Base-by-base conservation (phyloP, 2,888 invertebrate genomes). In the Cordilura impudica region DNA sequence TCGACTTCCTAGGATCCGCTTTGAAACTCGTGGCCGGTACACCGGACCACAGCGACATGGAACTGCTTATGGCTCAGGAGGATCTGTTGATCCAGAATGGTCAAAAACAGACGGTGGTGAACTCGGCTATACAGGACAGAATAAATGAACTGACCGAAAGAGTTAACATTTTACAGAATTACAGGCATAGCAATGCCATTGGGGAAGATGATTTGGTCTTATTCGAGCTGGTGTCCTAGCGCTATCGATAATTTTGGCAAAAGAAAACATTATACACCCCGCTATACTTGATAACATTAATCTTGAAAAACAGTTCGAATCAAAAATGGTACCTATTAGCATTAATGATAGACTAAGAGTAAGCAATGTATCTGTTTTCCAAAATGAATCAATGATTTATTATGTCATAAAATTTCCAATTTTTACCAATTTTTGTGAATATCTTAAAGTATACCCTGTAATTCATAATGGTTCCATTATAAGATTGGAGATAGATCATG, bases 251-350 rank as follows among this genome's bases (percentile, higher is more conserved):
- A 18, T 51, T 7, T 45, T 70, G 26, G 60, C 60, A 4, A 70
- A 39, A 10, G 53, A 60, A 7, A 60, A 53, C 53, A 60, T 61
- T 12, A 39, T 60, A 29, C 51, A 60, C 39, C 70, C 70, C 18
- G 29, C 26, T 16, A 60, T 70, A 43, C 35, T 70, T 6, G 70
- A 60, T 4, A 70, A 43, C 8, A 31, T 49, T 14, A 21, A 63
- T 14, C 31, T 35, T 2, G 8, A 49, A 31, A 45, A 8, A 1
- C 2, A 31, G 12, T 49, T 63, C n/a, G 49, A 49, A 19, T 63
- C 63, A 19, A 14, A 8, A 63, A 49, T 6, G 14, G 63, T 31
- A 53, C 53, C 65, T 6, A 10, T 66, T 53, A 66, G 53, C 10
- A 10, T 65, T 14, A 51, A 51, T 14, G n/a, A n/a, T n/a, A n/a